Base-by-base conservation (phyloP, 2,113 vertebrate species). In the Pelodiscus sinensis region DNA sequence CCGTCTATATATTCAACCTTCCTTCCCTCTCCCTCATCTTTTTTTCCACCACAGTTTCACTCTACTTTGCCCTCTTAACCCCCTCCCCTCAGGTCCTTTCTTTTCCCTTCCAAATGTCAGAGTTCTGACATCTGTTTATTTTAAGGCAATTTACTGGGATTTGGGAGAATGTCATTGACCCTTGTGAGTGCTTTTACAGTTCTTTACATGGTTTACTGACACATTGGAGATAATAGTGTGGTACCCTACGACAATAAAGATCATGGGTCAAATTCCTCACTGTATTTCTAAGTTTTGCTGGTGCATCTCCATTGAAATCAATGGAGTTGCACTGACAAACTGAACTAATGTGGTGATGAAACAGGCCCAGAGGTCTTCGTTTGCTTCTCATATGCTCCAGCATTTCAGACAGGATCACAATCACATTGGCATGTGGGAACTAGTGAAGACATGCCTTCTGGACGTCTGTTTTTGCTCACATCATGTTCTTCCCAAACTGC, bases 381-480 rank as follows among this genome's bases (percentile, higher is more conserved):
- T 90, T 87, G 79, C 62, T 78, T 68, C 73, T 18, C 44, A 44
- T 85, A 57, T 80, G 82, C 79, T 80, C 62, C 2, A 6, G 25
- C 78, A 62, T 25, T 90, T 86, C 75, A 81, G 82, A 88, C 15
- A 62, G 82, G 9, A 84, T 57, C 80, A 79, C 27, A 31, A 84
- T 57, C 80, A 79, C 27, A 31, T 9, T 80, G 88, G 60, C 84
- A 87, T 79, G 77, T 78, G 22, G 85, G 75, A 89, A 82, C 65
- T 35, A 75, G 56, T 21, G 31, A 52, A 92, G 85, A 86, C 68
- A 78, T 14, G 68, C 29, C 75, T 81, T 55, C 24, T 56, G 62
- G 38, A 75, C 25, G 83, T 50, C 90, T 92, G 90, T 50, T 95
- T 94, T 82, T 2, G 62, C 54, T 94, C 80, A 92, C 58, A 86